Percentiles rank a stretch among this genome's conserved stretches.
Conservation (phyloP, 2,797 vertebrate genomes). For the Platyrinchus mystaceus region DNA sequence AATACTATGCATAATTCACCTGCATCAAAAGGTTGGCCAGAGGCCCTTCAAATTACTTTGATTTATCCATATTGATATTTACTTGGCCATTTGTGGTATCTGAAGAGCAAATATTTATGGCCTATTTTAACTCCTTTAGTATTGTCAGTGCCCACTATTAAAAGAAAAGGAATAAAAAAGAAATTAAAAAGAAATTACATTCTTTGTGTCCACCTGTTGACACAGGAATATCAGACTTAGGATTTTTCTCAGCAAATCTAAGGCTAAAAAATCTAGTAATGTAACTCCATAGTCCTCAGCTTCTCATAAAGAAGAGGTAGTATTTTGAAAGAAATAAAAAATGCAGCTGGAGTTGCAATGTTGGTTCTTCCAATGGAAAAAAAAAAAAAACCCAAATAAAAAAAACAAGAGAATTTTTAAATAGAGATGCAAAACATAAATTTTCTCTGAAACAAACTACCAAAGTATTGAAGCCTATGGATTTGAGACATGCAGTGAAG, state of each 20-base stretch:
- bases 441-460: not conserved
- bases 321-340: not conserved
- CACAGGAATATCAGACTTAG: not conserved
- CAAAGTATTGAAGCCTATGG: not conserved
- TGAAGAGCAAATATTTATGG: not conserved
- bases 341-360: not conserved
- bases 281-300: not conserved
- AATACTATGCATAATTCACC: not conserved
- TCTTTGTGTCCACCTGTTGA: not conserved
- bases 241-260: not conserved
- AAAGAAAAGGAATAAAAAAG: not conserved
- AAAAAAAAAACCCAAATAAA: too few species aligned
- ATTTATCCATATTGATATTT: not conserved
- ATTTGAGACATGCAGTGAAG: not conserved
- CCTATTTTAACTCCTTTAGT: not conserved
- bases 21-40: not conserved
- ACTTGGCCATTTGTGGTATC: not conserved
- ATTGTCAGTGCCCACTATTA: not conserved
- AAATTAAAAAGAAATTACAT: fast-evolving
- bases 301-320: not conserved
- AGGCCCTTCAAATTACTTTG: not conserved
- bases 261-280: not conserved
- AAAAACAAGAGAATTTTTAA: not conserved
- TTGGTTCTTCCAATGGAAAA: fast-evolving
- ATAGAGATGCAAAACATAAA: not conserved